phyloP scores from a whole-genome alignment of 2,797 vertebrate species.

The Philypnodon macrostomus region DNA sequence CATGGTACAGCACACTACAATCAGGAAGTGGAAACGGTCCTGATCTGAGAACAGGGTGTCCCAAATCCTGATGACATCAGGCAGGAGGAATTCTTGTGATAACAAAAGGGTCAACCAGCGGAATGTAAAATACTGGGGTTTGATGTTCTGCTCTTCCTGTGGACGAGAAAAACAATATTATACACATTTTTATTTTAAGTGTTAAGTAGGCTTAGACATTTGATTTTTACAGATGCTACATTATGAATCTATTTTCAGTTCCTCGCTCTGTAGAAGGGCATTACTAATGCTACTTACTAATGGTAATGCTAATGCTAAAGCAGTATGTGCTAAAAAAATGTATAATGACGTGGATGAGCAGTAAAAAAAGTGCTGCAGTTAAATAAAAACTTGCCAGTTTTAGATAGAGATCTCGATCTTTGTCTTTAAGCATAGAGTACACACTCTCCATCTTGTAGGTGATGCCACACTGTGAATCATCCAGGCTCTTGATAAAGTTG shows the following conservation, averaged over 20 bases:
- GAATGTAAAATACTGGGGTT: slow-evolving; percentile 98
- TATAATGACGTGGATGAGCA: not conserved
- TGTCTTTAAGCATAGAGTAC: slow-evolving; percentile 91
- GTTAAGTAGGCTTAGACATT: too few relatives aligned
- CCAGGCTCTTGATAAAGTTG: slow-evolving; percentile 98
- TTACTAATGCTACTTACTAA: too few relatives aligned
- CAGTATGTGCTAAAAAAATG: too few relatives aligned
- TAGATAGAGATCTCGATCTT: slow-evolving; percentile 89
- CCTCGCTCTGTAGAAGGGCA: too few relatives aligned
- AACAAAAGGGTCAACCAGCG: slow-evolving; percentile 95
- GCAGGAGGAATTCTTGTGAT: slow-evolving; percentile 96
- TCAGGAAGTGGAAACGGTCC: slow-evolving; percentile 92
- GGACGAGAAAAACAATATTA: not conserved
- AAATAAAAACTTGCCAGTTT: slow-evolving; percentile 83
- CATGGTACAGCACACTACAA: slow-evolving; percentile 96
- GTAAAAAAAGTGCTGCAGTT: not conserved
- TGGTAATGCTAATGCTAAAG: too few relatives aligned
- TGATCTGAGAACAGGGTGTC: slow-evolving; percentile 93
- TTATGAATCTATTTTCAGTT: too few relatives aligned
- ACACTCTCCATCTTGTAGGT: slow-evolving; percentile 98
- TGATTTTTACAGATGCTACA: too few relatives aligned
- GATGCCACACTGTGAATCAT: slow-evolving; percentile 97
- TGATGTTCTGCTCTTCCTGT: slow-evolving; percentile 98
- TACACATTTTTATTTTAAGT: too few relatives aligned
- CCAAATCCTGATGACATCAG: slow-evolving; percentile 98